Evolutionary conservation across 2,888 invertebrate genomes (phyloP).

Genomic region (Endotricha flammealis): DNA sequence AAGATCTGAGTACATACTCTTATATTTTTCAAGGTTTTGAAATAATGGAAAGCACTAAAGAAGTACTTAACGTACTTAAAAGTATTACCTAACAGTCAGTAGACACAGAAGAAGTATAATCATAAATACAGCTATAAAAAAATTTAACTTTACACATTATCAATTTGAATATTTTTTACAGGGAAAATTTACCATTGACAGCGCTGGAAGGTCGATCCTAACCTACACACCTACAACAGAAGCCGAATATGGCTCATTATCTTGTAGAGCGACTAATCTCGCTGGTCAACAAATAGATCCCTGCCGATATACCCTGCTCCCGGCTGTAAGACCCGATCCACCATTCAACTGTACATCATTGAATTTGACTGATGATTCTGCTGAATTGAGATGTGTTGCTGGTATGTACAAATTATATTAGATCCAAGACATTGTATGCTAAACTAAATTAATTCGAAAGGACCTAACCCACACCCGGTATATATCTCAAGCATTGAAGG

Average conservation of each 20-base stretch:
- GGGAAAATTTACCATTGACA: constrained; percentile 75
- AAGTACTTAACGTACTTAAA: no score
- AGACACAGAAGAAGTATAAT: no score
- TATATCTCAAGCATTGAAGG: no score
- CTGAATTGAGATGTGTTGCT: constrained; percentile 83
- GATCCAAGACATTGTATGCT: no score
- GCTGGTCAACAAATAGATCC: constrained; percentile 85
- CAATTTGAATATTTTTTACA: constrained; percentile 29
- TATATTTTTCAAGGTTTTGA: no score
- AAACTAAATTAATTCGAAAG: no score
- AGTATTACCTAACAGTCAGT: no score
- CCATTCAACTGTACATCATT: constrained; percentile 86
- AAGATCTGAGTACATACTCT: no score
- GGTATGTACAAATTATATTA: constrained; percentile 63
- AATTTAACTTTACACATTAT: no score
- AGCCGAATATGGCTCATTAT: constrained; percentile 85
- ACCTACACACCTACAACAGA: constrained; percentile 87
- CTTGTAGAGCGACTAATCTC: constrained; percentile 85
- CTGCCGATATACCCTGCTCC: constrained; percentile 85
- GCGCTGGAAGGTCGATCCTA: constrained; percentile 80
- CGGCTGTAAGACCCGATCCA: constrained; percentile 87
- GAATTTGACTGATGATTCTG: constrained; percentile 87
- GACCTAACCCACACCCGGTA: no score
- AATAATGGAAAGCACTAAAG: no score
- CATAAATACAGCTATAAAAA: no score